Base-by-base conservation (phyloP, 2,113 vertebrate genomes). In the Clarias macrocephalus region DNA sequence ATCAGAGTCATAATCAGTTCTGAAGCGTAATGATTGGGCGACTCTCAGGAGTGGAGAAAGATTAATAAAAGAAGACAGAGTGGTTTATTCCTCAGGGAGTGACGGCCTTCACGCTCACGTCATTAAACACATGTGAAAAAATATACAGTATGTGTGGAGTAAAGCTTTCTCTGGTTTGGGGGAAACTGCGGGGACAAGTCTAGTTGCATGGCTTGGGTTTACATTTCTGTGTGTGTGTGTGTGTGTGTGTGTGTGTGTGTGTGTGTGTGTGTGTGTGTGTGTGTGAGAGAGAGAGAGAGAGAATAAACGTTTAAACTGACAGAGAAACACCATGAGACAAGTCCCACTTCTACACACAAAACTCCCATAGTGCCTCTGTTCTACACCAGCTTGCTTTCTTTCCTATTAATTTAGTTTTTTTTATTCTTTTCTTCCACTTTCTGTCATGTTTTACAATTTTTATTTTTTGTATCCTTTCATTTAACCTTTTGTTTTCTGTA, bases 41-140 rank as follows among this genome's bases (percentile, higher is more conserved):
- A 93, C 94, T 88, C 87, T 23, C 86, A 28, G 91, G 88, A 92
- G 91, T 93, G 91, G 90, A 91, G 92, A 91, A 93, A 94, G 94
- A 94, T 95, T 94, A 95, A 95, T 95, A 95, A 95, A 94, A 94
- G 93, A 95, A 95, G 90, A 94, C 90, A 90, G 85, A 93, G 92
- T 89, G 92, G 89, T 92, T 77, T 91, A 88, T 91, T 92, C 93
- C 91, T 94, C 93, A 88, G 93, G 93, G 92, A 94, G 88, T 28
- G 57, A 37, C 16, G 52, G 59, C 89, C 88, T 76, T 85, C 89
- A 91, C 93, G 92, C 88, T 93, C 93, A 94, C 91, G 93, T 93
- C 93, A 94, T 94, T 94, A 93, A 94, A 93, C 91, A 77, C 56
- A 79, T 21, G 37, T 86, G 88, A 88, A 86, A 92, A 92, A 92